These are phyloP conservation scores for Margarornis squamiger DNA, from an alignment of 2,797 vertebrate genomes.

Conservation along the genomic window DNA sequence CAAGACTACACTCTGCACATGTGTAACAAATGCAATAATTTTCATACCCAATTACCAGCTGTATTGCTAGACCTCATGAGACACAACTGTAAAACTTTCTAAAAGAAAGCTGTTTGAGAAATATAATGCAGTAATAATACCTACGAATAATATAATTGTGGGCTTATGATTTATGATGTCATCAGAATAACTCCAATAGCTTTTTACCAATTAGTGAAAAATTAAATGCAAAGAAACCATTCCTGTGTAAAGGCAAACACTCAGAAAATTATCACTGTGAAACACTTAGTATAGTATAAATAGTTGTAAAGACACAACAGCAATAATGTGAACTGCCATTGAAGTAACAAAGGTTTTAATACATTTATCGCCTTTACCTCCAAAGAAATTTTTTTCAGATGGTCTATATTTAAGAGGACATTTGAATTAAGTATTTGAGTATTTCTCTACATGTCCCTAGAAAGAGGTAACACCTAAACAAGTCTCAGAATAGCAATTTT, in stretches of 20 bases:
- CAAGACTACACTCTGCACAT: background rate
- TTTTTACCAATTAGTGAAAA: background rate
- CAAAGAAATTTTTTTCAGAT: background rate
- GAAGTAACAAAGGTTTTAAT: background rate
- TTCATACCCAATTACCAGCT: background rate
- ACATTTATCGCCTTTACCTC: background rate
- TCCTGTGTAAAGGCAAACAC: background rate
- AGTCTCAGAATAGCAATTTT: background rate
- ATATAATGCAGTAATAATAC: background rate
- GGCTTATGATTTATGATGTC: slow-evolving; percentile 71
- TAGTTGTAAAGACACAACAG: background rate
- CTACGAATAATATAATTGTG: background rate
- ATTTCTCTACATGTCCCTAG: background rate
- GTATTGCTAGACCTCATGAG: background rate
- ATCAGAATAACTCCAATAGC: slow-evolving; percentile 42
- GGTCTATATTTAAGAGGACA: background rate
- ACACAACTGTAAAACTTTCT: background rate
- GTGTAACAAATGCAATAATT: background rate
- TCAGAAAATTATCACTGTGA: background rate
- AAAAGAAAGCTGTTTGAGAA: background rate
- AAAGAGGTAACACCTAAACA: background rate
- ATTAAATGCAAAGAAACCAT: background rate
- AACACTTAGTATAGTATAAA: background rate
- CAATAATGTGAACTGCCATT: background rate
- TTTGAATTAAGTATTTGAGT: background rate